Base-by-base conservation (phyloP, 1,140 invertebrate genomes). In the Drosophila neocordata region DNA sequence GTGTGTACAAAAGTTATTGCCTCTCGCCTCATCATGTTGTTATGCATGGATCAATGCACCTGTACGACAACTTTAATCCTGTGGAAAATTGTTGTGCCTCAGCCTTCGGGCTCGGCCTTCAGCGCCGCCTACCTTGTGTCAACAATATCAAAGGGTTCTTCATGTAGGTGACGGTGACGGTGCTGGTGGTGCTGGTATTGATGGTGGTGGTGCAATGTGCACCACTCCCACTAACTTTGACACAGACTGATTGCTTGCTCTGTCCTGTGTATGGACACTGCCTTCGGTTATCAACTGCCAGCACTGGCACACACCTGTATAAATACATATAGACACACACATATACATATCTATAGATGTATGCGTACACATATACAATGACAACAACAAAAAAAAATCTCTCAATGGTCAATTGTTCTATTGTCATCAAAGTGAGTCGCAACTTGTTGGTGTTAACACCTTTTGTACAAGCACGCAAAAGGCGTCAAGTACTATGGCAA, bases 21-120 rank as follows among this genome's bases (percentile, higher is more conserved):
- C 53, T 59, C 31, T 41, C 20, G 41, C 41, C 41, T 57, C 57
- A 24, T 22, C 67, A 57, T 57, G 34, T 57, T 69, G 61, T 44
- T 44, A 44, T 60, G 51, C 63, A 75, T 72, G 58, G 63, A 75
- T 68, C 73, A 64, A 76, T 59, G 73, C 66, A 48, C 69, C 65
- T 69, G 73, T 64, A 76, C 59, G 73, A 76, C 73, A 76, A 76
- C 73, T 76, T 76, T 76, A 76, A 76, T 76, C 73, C 73, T 65
- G 20, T 48, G 41, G 41, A 48, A 48, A 48, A 48, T 48, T 48
- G 41, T 48, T 48, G 15, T 48, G 41, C 18, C n/a, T n/a, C 31
- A 12, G 12, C 41, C 59, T 51, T 51, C 35, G 69, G 41, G 27
- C 51, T n/a, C 38, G 31, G 4, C 22, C 13, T 22, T 20, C 18